phyloP scores from a whole-genome alignment of 1,140 invertebrate species.

The Saxidomus purpurata region DNA sequence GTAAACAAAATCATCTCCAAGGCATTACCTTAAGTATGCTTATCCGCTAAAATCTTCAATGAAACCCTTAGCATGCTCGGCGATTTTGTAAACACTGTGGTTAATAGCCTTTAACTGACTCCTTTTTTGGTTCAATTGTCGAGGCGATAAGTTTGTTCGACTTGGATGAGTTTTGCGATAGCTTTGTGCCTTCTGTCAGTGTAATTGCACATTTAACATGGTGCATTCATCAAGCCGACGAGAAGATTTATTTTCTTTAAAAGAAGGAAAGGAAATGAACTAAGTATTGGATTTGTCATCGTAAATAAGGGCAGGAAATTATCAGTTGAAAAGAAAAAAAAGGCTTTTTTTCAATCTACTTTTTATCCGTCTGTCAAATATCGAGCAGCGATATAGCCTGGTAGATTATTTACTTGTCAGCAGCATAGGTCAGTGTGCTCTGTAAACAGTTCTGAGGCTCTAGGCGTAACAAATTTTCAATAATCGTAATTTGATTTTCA shows the following conservation, averaged over 20 bases:
- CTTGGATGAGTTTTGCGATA: slow-evolving; percentile 45
- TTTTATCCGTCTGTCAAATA: neutral
- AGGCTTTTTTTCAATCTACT: neutral
- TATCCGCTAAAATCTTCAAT: slow-evolving; percentile 23
- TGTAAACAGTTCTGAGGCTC: neutral
- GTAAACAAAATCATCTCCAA: neutral
- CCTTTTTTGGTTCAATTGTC: slow-evolving; percentile 35
- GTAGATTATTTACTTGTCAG: slow-evolving; percentile 4
- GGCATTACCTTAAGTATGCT: slow-evolving; percentile 16
- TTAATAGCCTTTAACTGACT: slow-evolving; percentile 18
- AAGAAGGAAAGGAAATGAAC: slow-evolving; percentile 33
- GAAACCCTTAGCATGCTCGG: slow-evolving; percentile 17
- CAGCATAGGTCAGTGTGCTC: neutral
- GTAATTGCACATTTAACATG: slow-evolving; percentile 40
- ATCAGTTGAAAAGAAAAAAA: neutral
- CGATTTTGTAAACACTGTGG: slow-evolving; percentile 45
- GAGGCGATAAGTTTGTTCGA: slow-evolving; percentile 28
- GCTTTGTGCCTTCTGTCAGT: slow-evolving; percentile 32
- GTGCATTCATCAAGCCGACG: slow-evolving; percentile 28
- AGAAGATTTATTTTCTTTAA: slow-evolving; percentile 24
- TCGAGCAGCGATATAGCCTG: neutral
- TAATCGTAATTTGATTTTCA: slow-evolving; percentile 2
- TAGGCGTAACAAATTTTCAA: neutral
- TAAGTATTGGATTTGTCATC: neutral
- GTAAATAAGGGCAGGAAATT: slow-evolving; percentile 5